Evolutionary conservation across 1,140 invertebrate species (phyloP).

Genomic region (Brachionus asplanchnoidis): DNA sequence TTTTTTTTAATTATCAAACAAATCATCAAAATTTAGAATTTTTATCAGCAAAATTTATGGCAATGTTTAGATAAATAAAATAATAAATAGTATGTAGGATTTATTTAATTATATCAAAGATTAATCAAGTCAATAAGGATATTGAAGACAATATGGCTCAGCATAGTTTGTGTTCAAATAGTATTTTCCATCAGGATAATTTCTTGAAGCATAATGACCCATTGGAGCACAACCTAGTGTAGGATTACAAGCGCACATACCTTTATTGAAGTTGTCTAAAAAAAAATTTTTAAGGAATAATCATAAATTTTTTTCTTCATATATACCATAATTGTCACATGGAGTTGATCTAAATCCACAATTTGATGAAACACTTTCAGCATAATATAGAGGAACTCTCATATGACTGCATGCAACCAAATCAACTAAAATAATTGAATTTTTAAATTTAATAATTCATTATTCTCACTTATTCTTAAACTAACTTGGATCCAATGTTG

Average conservation of each 20-base stretch:
- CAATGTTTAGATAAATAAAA: no score
- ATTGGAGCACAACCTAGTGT: not conserved
- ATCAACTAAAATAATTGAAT: not conserved
- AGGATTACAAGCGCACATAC: not conserved
- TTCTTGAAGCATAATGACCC: not conserved
- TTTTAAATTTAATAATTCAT: not conserved
- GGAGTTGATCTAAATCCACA: conserved; percentile 1
- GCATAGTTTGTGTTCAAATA: not conserved
- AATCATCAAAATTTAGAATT: no score
- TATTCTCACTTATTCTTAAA: not conserved
- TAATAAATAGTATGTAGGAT: no score
- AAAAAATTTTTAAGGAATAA: not conserved
- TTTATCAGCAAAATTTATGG: no score
- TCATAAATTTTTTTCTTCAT: not conserved
- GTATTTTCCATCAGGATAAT: not conserved
- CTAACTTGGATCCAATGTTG: conserved; percentile 31
- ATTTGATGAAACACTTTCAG: conserved; percentile 24
- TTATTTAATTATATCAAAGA: no score
- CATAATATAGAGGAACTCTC: conserved; percentile 20
- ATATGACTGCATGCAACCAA: conserved; percentile 38
- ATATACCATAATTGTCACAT: conserved; percentile 21
- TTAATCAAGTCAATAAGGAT: not conserved
- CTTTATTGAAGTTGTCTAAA: not conserved
- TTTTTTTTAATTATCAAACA: no score
- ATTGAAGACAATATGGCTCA: conserved; percentile 11